A percentile compares a stretch with the other conserved stretches of the same genome.
phyloP scores from a whole-genome alignment of 2,888 invertebrate species.

The Molanna angustata region DNA sequence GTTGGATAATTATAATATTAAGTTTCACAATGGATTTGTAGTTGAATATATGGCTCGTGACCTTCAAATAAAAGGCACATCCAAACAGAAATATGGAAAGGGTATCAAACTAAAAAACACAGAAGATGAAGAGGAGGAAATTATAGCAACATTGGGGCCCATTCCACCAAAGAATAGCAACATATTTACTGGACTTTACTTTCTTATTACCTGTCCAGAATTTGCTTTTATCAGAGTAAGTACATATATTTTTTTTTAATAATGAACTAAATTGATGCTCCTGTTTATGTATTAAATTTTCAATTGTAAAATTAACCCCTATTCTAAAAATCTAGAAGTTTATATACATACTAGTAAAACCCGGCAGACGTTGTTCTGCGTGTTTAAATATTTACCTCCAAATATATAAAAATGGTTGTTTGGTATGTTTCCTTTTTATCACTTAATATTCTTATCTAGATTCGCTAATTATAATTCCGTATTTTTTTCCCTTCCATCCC shows the following conservation, averaged over 20 bases:
- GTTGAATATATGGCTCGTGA: conserved; percentile 43
- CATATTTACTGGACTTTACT: conserved; percentile 55
- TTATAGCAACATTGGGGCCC: conserved; percentile 53
- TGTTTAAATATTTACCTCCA: no score
- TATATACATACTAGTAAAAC: no score
- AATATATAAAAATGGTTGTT: no score
- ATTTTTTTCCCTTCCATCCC: no score
- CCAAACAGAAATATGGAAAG: conserved; percentile 52
- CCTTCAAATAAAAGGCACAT: conserved; percentile 52
- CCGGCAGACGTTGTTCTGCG: no score
- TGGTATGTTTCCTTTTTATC: no score
- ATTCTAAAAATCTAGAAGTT: no score
- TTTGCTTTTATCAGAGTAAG: conserved; percentile 34
- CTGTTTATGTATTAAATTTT: neutral
- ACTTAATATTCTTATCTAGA: no score
- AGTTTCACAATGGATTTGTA: neutral
- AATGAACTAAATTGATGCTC: neutral
- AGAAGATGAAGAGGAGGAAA: conserved; percentile 50
- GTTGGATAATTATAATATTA: neutral
- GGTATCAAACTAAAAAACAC: conserved; percentile 52
- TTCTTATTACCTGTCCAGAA: conserved; percentile 58
- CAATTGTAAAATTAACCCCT: no score
- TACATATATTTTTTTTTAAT: neutral
- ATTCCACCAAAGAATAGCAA: conserved; percentile 47
- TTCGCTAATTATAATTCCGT: no score